Percentiles rank a stretch among this genome's conserved stretches.
phyloP scores from a whole-genome alignment of 2,797 vertebrate species.

The Mastacembelus armatus region DNA sequence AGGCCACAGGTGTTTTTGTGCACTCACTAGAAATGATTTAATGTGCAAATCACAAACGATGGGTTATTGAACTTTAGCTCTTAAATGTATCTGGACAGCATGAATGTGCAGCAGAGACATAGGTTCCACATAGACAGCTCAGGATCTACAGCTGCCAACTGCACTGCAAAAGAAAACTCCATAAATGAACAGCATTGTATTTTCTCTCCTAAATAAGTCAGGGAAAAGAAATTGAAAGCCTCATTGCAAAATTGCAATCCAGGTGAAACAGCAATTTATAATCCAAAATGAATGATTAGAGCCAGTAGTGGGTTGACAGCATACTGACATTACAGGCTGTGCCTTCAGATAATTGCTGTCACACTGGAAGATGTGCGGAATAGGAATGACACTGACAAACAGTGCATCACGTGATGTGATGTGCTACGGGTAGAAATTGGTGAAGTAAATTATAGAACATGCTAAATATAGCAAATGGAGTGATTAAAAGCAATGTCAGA shows the following conservation, averaged over 20 bases:
- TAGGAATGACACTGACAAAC: conserved; percentile 4
- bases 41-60: too few species aligned
- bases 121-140: too few species aligned
- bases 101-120: too few species aligned
- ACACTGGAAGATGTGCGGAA: conserved; percentile 7
- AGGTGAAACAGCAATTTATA: not conserved
- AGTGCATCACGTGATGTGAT: not conserved
- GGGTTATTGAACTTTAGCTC: too few species aligned
- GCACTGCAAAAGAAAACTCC: too few species aligned
- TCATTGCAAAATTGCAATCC: not conserved
- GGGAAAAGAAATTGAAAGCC: not conserved
- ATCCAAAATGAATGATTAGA: conserved; percentile 25
- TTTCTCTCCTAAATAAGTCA: not conserved
- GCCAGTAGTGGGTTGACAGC: conserved; percentile 7
- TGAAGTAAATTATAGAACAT: not conserved
- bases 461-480: not conserved
- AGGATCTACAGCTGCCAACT: too few species aligned
- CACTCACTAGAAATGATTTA: too few species aligned
- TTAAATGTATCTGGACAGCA: too few species aligned
- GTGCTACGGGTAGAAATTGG: not conserved
- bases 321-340: conserved; percentile 3
- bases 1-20: too few species aligned
- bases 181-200: too few species aligned
- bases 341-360: conserved; percentile 23
- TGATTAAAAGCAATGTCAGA: not conserved